phyloP scores from a whole-genome alignment of 2,797 vertebrate species.

The Gymnothorax javanicus region DNA sequence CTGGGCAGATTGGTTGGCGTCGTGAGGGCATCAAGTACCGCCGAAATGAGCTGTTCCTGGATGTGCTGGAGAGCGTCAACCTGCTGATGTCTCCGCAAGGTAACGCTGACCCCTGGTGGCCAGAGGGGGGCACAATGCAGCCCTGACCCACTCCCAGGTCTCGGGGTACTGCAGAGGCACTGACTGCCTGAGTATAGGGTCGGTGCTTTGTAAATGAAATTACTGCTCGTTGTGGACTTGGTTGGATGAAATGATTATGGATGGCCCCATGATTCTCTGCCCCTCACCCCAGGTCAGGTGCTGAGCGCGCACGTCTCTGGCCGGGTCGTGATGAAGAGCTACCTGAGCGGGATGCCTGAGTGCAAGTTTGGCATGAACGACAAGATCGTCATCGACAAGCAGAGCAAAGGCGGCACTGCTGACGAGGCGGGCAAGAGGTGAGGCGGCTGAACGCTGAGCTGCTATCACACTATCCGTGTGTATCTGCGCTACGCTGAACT shows the following conservation, averaged over 20 bases:
- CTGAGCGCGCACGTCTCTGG: constrained; percentile 97
- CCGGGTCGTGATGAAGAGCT: constrained; percentile 99
- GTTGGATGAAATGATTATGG: not conserved
- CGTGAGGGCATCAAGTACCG: constrained; percentile 98
- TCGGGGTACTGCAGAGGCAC: not conserved
- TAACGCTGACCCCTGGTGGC: constrained; percentile 52
- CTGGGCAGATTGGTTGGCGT: constrained; percentile 97
- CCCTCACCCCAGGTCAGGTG: constrained; percentile 84
- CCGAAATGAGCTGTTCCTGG: constrained; percentile 95
- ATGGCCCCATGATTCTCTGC: not conserved
- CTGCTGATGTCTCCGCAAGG: constrained; percentile 98
- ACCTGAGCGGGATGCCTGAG: constrained; percentile 97
- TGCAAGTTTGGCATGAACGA: constrained; percentile 99
- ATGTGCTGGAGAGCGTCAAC: constrained; percentile 97
- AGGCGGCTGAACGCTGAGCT: constrained; percentile 40
- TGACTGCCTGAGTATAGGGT: not conserved
- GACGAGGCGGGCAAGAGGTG: constrained; percentile 97
- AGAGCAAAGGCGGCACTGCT: constrained; percentile 91
- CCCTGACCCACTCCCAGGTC: not conserved
- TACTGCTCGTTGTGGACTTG: not conserved
- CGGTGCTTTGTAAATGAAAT: not conserved
- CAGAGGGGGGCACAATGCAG: not conserved
- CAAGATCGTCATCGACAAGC: constrained; percentile 99
- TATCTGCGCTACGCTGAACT: not conserved
- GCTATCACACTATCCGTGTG: not conserved